Percentiles rank a stretch among this genome's conserved stretches.
These are phyloP conservation scores for Callospermophilus lateralis DNA, from an alignment of 2,113 vertebrate species.

Conservation along the genomic window DNA sequence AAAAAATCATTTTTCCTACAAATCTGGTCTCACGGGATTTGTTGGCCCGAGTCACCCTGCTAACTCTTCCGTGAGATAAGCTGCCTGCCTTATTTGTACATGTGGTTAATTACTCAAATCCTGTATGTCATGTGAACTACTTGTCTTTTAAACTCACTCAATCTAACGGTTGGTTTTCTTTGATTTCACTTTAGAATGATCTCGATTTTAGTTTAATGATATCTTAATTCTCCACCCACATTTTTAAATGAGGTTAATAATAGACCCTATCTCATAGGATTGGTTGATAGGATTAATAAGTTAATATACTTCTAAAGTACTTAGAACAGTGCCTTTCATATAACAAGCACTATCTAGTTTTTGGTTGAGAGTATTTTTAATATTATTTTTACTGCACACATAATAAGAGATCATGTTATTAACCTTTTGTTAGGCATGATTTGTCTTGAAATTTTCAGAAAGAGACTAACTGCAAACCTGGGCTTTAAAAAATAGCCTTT, in stretches of 20 bases:
- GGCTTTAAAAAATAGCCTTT: neutral
- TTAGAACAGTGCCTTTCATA: neutral
- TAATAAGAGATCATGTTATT: neutral
- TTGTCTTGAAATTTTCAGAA: conserved; percentile 24
- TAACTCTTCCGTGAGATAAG: neutral
- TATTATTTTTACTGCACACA: neutral
- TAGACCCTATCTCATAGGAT: neutral
- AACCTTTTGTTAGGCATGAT: neutral
- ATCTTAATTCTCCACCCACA: neutral
- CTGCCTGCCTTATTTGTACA: neutral
- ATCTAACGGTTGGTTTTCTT: neutral
- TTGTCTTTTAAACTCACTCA: conserved; percentile 53
- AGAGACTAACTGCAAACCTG: neutral
- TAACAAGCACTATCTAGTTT: neutral
- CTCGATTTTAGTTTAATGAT: conserved; percentile 56
- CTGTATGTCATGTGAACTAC: neutral
- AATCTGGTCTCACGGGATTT: conserved; percentile 22
- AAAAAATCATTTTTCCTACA: conserved; percentile 60
- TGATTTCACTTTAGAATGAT: conserved; percentile 49
- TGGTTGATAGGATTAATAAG: neutral
- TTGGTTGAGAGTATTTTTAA: neutral
- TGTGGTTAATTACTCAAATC: conserved; percentile 37
- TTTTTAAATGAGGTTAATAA: conserved; percentile 48
- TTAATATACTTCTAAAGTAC: conserved; percentile 7
- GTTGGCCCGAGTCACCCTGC: conserved; percentile 26